Evolutionary conservation across 2,797 vertebrate genomes (phyloP).

Genomic region (Ctenosaura bakeri): DNA sequence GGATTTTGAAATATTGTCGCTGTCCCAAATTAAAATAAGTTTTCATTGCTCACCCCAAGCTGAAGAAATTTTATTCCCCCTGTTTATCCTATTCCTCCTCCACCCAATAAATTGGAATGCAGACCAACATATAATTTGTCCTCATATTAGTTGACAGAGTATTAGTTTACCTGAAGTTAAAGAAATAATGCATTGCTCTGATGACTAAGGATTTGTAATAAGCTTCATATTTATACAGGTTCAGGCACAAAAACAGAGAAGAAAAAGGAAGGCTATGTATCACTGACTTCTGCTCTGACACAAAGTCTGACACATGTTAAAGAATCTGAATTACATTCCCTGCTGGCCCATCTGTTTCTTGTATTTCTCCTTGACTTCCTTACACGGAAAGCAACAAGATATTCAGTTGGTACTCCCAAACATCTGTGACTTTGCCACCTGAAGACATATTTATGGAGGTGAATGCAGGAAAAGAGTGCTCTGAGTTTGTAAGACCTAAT

Average conservation of each 20-base stretch:
- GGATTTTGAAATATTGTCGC: not conserved
- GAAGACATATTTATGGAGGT: constrained; percentile 15
- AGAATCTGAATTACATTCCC: constrained; percentile 54
- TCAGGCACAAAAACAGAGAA: not conserved
- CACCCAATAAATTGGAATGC: not conserved
- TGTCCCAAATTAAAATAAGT: not conserved
- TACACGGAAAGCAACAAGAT: constrained; percentile 36
- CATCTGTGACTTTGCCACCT: constrained; percentile 26
- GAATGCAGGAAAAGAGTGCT: constrained; percentile 8
- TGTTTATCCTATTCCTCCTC: not conserved
- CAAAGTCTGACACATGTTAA: constrained; percentile 19
- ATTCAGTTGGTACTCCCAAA: constrained; percentile 41
- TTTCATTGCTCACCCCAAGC: not conserved
- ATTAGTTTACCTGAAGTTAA: not conserved
- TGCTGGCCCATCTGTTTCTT: constrained; percentile 53
- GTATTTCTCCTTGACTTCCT: constrained; percentile 51
- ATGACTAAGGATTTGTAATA: constrained; percentile 12
- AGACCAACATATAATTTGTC: not conserved
- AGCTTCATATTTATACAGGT: constrained; percentile 4
- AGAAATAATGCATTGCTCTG: not conserved
- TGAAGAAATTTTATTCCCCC: not conserved
- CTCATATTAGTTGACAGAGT: not conserved
- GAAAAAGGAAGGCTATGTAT: constrained; percentile 7
- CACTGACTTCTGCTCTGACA: constrained; percentile 4
- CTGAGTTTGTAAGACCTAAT: not conserved